A percentile compares a stretch with the other conserved stretches of the same genome.
These are phyloP conservation scores for Phoenoteleia sp. DNA, from an alignment of 2,888 invertebrate genomes.

Conservation along the genomic window DNA sequence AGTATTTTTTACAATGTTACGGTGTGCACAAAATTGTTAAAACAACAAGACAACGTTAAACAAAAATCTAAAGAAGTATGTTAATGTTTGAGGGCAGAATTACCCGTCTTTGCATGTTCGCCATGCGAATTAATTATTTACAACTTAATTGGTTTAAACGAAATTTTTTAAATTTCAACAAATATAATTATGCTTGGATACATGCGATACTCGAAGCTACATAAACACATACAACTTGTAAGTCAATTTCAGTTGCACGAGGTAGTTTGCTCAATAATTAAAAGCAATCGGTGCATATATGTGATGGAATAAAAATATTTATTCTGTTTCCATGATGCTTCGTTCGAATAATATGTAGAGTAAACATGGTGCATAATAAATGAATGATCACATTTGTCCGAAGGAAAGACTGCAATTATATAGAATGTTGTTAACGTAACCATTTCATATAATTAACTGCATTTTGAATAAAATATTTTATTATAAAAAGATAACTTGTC, in stretches of 20 bases:
- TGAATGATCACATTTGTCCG: not conserved
- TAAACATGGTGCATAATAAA: constrained; percentile 12
- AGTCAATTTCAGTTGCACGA: constrained; percentile 18
- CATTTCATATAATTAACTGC: no score
- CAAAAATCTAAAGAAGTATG: constrained; percentile 14
- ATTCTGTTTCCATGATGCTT: not conserved
- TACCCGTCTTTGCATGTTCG: not conserved
- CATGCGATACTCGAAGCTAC: constrained; percentile 19
- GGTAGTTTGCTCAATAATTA: constrained; percentile 27
- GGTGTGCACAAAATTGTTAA: constrained; percentile 13
- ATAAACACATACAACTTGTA: not conserved
- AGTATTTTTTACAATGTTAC: not conserved
- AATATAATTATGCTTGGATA: not conserved
- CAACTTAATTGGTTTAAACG: constrained; percentile 9
- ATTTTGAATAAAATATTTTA: no score
- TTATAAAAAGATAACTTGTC: no score
- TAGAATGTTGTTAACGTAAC: no score
- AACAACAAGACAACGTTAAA: constrained; percentile 22
- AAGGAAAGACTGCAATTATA: not conserved
- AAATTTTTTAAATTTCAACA: constrained; percentile 5
- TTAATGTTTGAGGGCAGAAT: not conserved
- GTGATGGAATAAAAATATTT: constrained; percentile 10
- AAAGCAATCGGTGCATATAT: constrained; percentile 27
- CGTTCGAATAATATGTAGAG: not conserved
- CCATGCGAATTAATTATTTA: constrained; percentile 18